Base-by-base conservation (phyloP, 1,140 invertebrate species). In the Rhyzopertha dominica region DNA sequence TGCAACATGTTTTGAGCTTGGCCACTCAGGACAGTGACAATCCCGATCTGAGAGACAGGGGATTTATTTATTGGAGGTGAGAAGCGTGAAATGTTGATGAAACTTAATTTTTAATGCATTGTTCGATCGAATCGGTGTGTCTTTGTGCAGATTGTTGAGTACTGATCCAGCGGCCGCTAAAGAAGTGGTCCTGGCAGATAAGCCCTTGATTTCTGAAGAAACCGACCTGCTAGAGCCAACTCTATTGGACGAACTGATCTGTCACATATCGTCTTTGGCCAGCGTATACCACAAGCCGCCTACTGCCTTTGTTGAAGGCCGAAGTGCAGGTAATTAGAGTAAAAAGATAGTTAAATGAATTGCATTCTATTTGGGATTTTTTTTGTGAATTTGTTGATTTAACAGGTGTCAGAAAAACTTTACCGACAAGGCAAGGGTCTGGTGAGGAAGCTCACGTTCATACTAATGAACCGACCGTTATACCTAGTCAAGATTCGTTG, bases 221-320 rank as follows among this genome's bases (percentile, higher is more conserved):
- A 99, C 97, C 0, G 97, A 99, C 75, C 74, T 99, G 3, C 71
- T 99, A 28, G 97, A 99, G 67, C 96, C 97, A 5, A 98, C 97
- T 0, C 72, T 99, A 10, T 73, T 99, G 22, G 96, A 99, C 67
- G 96, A 99, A 73, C 77, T 99, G 17, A 98, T 99, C 61, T 99
- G 96, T 71, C 95, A 99, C 67, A 99, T 99, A 61, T 95, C 94
- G 34, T 95, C 90, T 46, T 76, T 99, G 42, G 97, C 97, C 7
- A 98, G 94, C 16, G 96, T 99, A 2, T 99, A 99, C 67, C 97
- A 99, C 64, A 99, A 99, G 70, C 97, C 97, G 19, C 97, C 97
- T 0, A 94, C 89, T 19, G 92, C 97, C 0, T 99, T 99, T 70
- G 95, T 99, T 19, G 97, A 99, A 73, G 95, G 66, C 7, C 46